phyloP scores from a whole-genome alignment of 2,113 vertebrate species.

The Antennarius striatus region DNA sequence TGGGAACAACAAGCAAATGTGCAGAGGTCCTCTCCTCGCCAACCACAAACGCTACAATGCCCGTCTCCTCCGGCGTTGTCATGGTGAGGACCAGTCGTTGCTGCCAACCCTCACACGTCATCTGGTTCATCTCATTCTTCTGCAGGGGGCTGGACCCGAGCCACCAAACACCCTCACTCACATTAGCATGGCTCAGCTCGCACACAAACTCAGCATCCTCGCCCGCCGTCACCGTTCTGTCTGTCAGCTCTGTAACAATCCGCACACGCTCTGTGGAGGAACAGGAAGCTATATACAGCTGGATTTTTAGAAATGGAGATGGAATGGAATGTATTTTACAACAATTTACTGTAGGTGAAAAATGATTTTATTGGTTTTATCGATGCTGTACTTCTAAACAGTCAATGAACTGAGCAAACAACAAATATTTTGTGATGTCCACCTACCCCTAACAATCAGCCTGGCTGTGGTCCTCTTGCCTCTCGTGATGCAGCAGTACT shows the following conservation, averaged over 20 bases:
- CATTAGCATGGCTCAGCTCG: constrained; percentile 84
- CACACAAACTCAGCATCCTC: constrained; percentile 90
- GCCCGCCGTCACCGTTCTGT: constrained; percentile 84
- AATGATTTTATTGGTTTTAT: not conserved
- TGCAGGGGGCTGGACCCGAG: constrained; percentile 84
- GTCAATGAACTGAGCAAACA: not conserved
- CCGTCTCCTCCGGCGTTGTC: constrained; percentile 89
- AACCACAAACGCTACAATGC: constrained; percentile 76
- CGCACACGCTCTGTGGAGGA: constrained; percentile 75
- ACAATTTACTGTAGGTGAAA: not conserved
- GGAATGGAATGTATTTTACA: constrained; percentile 17
- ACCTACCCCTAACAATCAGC: constrained; percentile 86
- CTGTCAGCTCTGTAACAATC: constrained; percentile 85
- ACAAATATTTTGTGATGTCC: not conserved
- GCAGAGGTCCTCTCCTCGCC: constrained; percentile 74
- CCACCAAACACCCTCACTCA: constrained; percentile 87
- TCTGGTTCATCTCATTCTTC: constrained; percentile 91
- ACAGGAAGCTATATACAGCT: constrained; percentile 39
- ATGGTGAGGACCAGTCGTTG: constrained; percentile 92
- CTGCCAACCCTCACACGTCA: constrained; percentile 84
- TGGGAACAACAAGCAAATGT: constrained; percentile 80
- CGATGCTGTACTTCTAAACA: not conserved
- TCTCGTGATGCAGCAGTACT: constrained; percentile 85
- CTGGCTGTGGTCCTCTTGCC: constrained; percentile 84
- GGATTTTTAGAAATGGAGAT: constrained; percentile 29